Evolutionary conservation across 1,140 invertebrate genomes (phyloP).

Genomic region (Myzus persicae): DNA sequence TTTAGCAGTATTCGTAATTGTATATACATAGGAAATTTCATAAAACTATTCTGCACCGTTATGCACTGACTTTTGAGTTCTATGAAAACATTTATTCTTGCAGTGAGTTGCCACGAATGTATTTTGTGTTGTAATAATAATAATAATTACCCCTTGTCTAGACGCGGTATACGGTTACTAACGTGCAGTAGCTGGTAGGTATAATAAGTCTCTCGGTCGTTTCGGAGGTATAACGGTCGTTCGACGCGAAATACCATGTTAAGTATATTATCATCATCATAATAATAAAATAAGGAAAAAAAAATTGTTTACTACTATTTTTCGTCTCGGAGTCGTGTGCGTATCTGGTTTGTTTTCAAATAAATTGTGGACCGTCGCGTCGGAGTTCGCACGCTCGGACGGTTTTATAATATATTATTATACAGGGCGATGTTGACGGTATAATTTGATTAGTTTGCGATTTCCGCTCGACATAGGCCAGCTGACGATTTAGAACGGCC

Average conservation of each 20-base stretch:
- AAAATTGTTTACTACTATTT: background rate
- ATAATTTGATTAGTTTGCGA: constrained; percentile 30
- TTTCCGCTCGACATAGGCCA: background rate
- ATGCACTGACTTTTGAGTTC: background rate
- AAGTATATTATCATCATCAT: background rate
- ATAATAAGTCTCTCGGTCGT: background rate
- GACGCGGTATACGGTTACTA: background rate
- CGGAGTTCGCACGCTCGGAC: background rate
- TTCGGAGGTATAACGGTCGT: background rate
- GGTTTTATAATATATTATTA: background rate
- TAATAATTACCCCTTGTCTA: background rate
- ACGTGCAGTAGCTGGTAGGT: no score
- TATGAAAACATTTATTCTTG: background rate
- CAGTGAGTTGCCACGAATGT: background rate
- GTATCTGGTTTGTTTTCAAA: constrained; percentile 18
- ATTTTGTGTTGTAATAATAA: background rate
- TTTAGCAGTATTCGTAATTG: background rate
- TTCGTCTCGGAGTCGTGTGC: background rate
- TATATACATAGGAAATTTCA: background rate
- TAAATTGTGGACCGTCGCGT: background rate
- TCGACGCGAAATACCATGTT: background rate
- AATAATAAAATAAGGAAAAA: background rate
- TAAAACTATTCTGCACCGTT: background rate
- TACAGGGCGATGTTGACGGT: background rate
- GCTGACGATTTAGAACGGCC: background rate